Evolutionary conservation across 2,797 vertebrate genomes (phyloP).

Genomic region (Xerus rutilus): DNA sequence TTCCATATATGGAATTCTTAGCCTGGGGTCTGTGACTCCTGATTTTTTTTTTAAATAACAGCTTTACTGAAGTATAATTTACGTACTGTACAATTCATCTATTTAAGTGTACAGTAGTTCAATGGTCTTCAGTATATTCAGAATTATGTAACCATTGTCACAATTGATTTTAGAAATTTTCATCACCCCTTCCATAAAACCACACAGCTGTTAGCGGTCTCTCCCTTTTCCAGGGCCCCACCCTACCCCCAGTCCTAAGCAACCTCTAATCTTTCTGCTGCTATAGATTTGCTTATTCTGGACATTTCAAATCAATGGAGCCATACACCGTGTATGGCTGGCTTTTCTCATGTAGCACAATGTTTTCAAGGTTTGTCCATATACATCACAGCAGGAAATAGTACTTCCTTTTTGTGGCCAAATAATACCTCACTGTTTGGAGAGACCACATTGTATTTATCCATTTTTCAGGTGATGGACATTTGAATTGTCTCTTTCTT

Average conservation of each 20-base stretch:
- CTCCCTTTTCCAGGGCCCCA: background rate
- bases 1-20: conserved; percentile 1
- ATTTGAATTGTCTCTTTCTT: background rate
- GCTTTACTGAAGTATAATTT: background rate
- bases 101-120: background rate
- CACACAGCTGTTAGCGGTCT: background rate
- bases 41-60: background rate
- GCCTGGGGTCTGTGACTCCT: background rate
- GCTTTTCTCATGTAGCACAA: background rate
- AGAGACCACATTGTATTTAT: background rate
- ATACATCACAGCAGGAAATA: background rate
- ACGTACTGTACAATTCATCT: background rate
- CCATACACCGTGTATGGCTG: background rate
- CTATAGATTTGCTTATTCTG: background rate
- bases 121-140: background rate
- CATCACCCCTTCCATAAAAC: background rate
- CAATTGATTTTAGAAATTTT: background rate
- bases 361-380: background rate
- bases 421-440: background rate
- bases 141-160: background rate
- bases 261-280: background rate
- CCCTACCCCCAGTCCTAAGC: background rate
- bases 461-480: background rate
- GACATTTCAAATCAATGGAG: background rate
- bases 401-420: background rate